Base-by-base conservation (phyloP, 2,797 vertebrate species). In the Enteromius thamalakanensis region DNA sequence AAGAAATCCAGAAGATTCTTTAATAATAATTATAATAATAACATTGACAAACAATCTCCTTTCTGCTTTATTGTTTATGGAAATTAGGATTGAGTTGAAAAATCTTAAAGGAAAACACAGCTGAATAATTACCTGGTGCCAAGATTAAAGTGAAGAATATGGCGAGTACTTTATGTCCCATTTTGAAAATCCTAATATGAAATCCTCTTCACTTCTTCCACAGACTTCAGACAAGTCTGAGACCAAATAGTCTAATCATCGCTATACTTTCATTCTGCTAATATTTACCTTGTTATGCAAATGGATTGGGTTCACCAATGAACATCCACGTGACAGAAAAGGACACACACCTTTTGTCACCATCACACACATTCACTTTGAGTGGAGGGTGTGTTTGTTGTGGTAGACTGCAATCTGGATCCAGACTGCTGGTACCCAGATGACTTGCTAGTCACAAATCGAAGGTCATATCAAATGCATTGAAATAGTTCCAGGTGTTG, bases 101-200 rank as follows among this genome's bases (percentile, higher is more conserved):
- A 75, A 32, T 32, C 21, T 3, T 21, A 32, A 77, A 47, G 12
- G 17, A 77, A 47, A 74, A 53, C 21, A 74, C 5, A 34, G 19
- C 9, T 58, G 3, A 42, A 76, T 42, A 76, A 26, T 60, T 88
- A 88, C 87, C 87, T 86, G 76, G n/a, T 70, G 75, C 69, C 19
- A n/a, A 84, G 53, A 70, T 29, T 17, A 76, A 60, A 42, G 74
- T 14, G 45, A 78, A n/a, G 53, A 82, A 83, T 19, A 32, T 58
- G 45, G 4, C 3, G 37, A 82, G 23, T 64, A 58, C 45, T 76
- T 72, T 62, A 55, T 29, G 58, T 69, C 60, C 87, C 87, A 88
- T 88, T 80, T 64, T 75, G 2, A 9, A 81, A 42, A 53, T 77
- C 53, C 21, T 26, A 62, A 19, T 32, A 8, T 23, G 23, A 19